Base-by-base conservation (phyloP, 2,888 invertebrate species). In the Opisthograptis luteolata region DNA sequence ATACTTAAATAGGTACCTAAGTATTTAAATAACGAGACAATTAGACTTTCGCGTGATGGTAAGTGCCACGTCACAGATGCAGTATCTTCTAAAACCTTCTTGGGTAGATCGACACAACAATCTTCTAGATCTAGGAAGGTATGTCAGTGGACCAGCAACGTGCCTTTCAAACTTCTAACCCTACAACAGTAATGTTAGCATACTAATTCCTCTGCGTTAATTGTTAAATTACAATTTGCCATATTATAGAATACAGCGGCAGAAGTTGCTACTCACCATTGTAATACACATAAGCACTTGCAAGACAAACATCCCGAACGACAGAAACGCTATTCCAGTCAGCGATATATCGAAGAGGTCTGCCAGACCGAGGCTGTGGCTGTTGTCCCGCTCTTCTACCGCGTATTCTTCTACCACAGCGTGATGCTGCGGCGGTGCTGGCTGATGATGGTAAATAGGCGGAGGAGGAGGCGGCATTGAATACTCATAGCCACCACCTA, bases 261-360 rank as follows among this genome's bases (percentile, higher is more conserved):
- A 17, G n/a, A 12, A 17, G 3, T 30, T 10, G 51, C 7, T 19
- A 73, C 90, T 80, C 69, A 94, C 94, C 86, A 91, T 88, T 64
- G 93, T 92, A 36, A 95, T 93, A 70, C 95, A 95, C 94, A 96
- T 94, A 5, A 96, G 88, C 8, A 96, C 93, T 76, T 96, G 96
- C 32, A 96, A 88, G 8, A 95, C 88, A 64, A 96, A 96, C 88
- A 96, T 93, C 19, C 95, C 95, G 66, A 96, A 96, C 0, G 96
- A 95, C 6, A 96, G 78, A 70, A 95, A 96, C 0, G 96, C 96
- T 24, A 96, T 90, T 0, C 96, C 96, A 0, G 96, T 96, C 14
- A 96, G 86, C 0, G 96, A 95, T 51, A 96, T 93, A 53, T 96
- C 96, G 64, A 96, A 95, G 25, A 96, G 91, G 63, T 96, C 95